These are phyloP conservation scores for Sakesphorus luctuosus DNA, from an alignment of 2,113 vertebrate species.

Conservation along the genomic window DNA sequence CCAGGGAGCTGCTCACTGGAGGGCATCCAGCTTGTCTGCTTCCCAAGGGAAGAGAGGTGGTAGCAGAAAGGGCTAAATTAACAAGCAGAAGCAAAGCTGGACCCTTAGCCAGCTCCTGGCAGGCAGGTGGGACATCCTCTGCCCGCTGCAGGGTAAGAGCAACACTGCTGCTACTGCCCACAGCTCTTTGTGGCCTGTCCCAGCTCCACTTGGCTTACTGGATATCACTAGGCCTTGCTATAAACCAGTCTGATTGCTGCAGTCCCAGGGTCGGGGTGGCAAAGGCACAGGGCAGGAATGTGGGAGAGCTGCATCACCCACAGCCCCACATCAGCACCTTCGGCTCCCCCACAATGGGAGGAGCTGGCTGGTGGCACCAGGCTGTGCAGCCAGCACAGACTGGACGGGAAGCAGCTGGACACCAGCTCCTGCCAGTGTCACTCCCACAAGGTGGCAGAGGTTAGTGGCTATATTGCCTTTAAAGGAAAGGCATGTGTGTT, in stretches of 20 bases:
- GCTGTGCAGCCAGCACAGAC: background rate
- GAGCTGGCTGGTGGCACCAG: background rate
- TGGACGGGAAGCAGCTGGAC: background rate
- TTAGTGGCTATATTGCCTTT: background rate
- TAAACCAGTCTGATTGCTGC: background rate
- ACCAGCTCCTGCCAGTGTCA: background rate
- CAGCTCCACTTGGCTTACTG: background rate
- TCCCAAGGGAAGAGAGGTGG: background rate
- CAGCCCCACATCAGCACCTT: background rate
- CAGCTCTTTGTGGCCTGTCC: background rate
- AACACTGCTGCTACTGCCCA: background rate
- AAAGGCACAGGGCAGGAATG: rapidly evolving
- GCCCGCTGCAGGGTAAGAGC: background rate
- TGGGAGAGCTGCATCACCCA: background rate
- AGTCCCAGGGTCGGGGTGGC: background rate
- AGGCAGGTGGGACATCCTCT: background rate
- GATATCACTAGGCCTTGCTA: background rate
- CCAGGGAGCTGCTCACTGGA: background rate
- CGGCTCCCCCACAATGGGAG: background rate
- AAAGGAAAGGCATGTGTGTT: conserved; percentile 41
- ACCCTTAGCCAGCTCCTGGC: background rate
- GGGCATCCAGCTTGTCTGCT: background rate
- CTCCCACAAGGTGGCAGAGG: background rate
- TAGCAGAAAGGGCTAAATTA: background rate
- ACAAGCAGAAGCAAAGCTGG: background rate